Base-by-base conservation (phyloP, 2,113 vertebrate species). In the Todiramphus chloris region DNA sequence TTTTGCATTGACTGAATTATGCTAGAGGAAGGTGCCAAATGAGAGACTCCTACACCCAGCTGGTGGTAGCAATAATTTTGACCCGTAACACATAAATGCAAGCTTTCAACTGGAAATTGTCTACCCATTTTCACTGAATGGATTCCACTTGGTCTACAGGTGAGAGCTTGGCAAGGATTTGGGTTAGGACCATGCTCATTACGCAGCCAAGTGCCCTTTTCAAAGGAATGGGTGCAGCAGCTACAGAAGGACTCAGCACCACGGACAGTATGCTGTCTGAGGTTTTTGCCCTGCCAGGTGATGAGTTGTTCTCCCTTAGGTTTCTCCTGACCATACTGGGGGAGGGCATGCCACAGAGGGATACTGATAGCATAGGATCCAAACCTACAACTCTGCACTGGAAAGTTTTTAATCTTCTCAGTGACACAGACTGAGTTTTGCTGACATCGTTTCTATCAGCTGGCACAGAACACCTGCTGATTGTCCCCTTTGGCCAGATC, bases 1-100 rank as follows among this genome's bases (percentile, higher is more conserved):
- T 82, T 90, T 94, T 91, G 50, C 62, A 83, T 83, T 27, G 87
- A 44, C 31, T 48, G 50, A 95, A 44, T 95, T 94, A 76, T 73
- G 30, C 60, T 76, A 33, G 60, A 93, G 64, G 39, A 94, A 76
- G 9, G n/a, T 83, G 58, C 53, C 67, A 86, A 66, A 58, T 68
- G 60, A 84, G 39, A 27, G 10, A 81, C 60, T 86, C 41, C 33
- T 94, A 30, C 30, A 67, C 48, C 18, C 58, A 67, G 30, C 56
- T 90, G 20, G 24, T 87, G 37, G 56, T 56, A 89, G 66, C 60
- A 72, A 13, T 70, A 56, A 67, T 89, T 82, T 75, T 69, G 72
- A 79, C 67, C 12, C 68, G 23, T 70, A 75, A 78, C 3, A 78
- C 11, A 67, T 50, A 81, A 66, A 75, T 63, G 13, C 30, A 59